Percentiles rank a stretch among this genome's conserved stretches.
Conservation (phyloP, 1,140 invertebrate genomes). For the Cydia splendana region DNA sequence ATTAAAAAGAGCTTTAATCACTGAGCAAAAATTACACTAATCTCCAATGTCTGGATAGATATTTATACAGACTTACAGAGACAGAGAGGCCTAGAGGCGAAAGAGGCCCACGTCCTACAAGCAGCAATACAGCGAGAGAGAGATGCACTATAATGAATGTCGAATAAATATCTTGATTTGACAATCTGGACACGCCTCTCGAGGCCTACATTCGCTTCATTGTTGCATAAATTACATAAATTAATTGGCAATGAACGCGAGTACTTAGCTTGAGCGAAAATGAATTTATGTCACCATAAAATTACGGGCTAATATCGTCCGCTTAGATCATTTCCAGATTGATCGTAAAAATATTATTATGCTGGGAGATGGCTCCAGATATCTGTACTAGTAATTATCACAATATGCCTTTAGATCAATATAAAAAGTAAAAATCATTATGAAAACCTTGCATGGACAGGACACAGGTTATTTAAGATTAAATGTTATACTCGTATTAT, state of each 20-base stretch:
- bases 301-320: constrained; percentile 16
- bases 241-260: constrained; percentile 27
- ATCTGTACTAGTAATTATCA: background rate
- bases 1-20: too few species aligned
- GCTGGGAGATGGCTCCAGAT: background rate
- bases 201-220: constrained; percentile 1
- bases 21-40: too few species aligned
- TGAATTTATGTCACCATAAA: constrained; percentile 28
- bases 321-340: constrained; percentile 30
- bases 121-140: too few species aligned
- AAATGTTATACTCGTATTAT: too few species aligned
- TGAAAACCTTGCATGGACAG: too few species aligned
- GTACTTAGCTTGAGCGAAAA: constrained; percentile 11
- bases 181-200: background rate
- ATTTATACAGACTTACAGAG: too few species aligned
- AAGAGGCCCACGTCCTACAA: too few species aligned
- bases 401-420: background rate
- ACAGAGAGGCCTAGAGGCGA: too few species aligned
- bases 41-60: too few species aligned
- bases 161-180: too few species aligned
- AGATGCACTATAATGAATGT: too few species aligned
- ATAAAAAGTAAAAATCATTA: background rate
- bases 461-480: too few species aligned
- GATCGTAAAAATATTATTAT: constrained; percentile 26
- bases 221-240: constrained; percentile 33